Base-by-base conservation (phyloP, 2,888 invertebrate genomes). In the Archips xylosteana region DNA sequence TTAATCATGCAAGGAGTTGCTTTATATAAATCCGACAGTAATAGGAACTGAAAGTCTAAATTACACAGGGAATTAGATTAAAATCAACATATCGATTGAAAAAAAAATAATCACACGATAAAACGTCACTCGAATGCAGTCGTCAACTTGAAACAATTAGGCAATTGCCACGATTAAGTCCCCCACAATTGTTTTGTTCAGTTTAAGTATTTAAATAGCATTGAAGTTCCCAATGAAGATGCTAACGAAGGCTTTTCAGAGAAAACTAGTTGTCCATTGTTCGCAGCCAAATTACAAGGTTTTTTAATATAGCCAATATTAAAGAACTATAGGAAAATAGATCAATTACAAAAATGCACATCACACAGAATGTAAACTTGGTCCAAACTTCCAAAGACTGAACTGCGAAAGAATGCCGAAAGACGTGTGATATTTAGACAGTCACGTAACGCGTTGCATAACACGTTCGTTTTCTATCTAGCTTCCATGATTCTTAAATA, bases 401-500 rank as follows among this genome's bases (percentile, higher is more conserved):
- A 49, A 64, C 54, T 57, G 36, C 47, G 32, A 63, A 68, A 32
- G 59, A 63, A 59, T 47, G 42, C 39, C 12, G 23, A 23, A 61
- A 69, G 68, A 42, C 47, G 59, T 13, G 68, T 73, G 73, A 73
- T 64, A 64, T 73, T 73, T 64, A 32, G 42, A 9, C 45, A 57
- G 49, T 73, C 73, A 73, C 73, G 73, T 73, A 73, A 69, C 57
- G 49, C 4, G 12, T 69, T 73, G 39, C 63, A 34, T 73, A 68
- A 69, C 68, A 73, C 73, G 73, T 68, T 73, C 68, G 68, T 49
- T 73, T 73, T 64, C 63, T 68, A 42, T 60, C 49, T n/a, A 6
- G 36, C 54, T 62, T n/a, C 47, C 57, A 68, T 69, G 47, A 63
- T 54, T 51, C 32, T 51, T 42, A 62, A 67, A 62, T 67, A 61